These are phyloP conservation scores for Cairina moschata DNA, from an alignment of 2,113 vertebrate genomes.

Conservation along the genomic window DNA sequence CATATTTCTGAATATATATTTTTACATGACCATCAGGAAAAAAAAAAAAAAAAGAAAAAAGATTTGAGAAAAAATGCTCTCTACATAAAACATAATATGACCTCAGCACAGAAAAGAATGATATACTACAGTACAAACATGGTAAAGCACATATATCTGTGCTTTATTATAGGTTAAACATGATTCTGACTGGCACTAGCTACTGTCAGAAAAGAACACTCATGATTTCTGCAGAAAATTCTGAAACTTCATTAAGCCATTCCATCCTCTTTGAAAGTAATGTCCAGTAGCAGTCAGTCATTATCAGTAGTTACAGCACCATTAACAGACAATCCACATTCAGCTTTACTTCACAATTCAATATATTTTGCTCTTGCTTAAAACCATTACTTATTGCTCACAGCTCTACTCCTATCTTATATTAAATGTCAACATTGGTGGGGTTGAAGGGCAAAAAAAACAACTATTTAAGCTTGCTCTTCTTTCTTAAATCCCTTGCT, in stretches of 20 bases:
- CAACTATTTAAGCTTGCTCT: background rate
- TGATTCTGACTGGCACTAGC: background rate
- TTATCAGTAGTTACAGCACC: background rate
- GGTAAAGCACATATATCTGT: too few species aligned
- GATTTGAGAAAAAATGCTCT: background rate
- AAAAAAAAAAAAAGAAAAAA: background rate
- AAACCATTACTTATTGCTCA: background rate
- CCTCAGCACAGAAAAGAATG: background rate
- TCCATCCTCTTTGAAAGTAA: background rate
- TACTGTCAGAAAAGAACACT: background rate
- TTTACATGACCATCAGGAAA: background rate
- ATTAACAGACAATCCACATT: background rate
- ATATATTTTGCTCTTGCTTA: background rate
- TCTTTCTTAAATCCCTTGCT: background rate
- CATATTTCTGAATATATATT: background rate
- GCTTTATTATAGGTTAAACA: background rate
- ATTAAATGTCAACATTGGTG: background rate
- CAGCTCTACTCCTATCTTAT: background rate
- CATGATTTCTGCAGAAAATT: background rate
- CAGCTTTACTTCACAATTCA: background rate
- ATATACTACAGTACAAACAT: too few species aligned
- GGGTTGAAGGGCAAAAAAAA: background rate
- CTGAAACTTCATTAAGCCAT: background rate
- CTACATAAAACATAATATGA: background rate
- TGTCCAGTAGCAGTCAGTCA: background rate